Evolutionary conservation across 1,140 invertebrate species (phyloP), one percentile per base, ranked within the genome.

Genomic region (Drosophila orosa): DNA sequence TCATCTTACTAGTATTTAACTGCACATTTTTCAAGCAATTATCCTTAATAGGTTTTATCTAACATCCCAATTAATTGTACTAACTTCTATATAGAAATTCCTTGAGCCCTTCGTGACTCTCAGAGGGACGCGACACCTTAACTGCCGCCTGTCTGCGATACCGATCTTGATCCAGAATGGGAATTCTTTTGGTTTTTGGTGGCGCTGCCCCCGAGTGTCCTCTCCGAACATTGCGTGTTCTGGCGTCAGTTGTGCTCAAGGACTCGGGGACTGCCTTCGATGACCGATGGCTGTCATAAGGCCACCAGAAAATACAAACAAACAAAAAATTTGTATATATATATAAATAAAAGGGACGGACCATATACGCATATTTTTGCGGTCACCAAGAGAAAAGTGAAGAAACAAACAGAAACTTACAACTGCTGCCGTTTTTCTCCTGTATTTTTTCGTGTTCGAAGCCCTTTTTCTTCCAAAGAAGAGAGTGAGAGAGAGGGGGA

Each of bases 221-320:
- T 29, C 31, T n/a, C 8, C n/a, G 22, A 22, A 60, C 55, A 47
- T 83, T 83, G 80, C 80, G 80, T 83, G 80, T 45, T 59, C 37
- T 44, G 27, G 79, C 72, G 83, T 78, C 82, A 86, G 82, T 87
- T 86, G 82, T 82, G 78, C 47, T 82, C 82, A 86, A 86, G 82
- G 82, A 86, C 82, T 86, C 65, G 60, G 33, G 42, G 35, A 50
- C 54, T 52, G 55, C 58, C 40, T 39, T 52, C 47, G 52, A 55
- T 78, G 79, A 79, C 80, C 61, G 77, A 65, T 58, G 63, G 45
- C 74, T 86, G 83, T 86, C 83, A 86, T 87, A 86, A 86, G 82
- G 60, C 71, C 47, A 31, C 8, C 7, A 33, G 13, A 31, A 19
- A 13, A 52, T 37, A 33, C 31, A 13, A 33, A 13, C 13, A 52